Conservation (phyloP, 2,888 invertebrate species). For the Ichneumon xanthorius region DNA sequence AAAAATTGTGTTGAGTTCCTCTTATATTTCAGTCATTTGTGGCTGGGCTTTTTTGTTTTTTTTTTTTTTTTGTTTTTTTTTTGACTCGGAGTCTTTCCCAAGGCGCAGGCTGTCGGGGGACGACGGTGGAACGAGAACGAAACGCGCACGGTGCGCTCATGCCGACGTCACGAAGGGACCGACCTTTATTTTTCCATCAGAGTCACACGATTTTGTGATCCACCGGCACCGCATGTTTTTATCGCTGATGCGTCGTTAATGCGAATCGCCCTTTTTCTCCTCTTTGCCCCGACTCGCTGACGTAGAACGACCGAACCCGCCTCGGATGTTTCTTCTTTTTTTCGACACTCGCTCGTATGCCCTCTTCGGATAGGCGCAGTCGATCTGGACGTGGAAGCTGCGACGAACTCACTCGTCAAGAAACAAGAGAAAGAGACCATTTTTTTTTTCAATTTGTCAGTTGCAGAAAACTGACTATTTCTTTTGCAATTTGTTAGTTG, state of each 20-base stretch:
- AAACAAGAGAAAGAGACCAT: conserved; percentile 29
- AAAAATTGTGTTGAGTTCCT: not conserved
- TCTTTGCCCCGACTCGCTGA: conserved; percentile 51
- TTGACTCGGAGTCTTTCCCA: conserved; percentile 54
- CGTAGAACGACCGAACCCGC: conserved; percentile 55
- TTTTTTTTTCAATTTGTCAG: conserved; percentile 39
- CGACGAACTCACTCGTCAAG: conserved; percentile 21
- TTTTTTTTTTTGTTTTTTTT: conserved; percentile 28
- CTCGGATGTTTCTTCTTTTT: not conserved
- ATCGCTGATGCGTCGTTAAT: conserved; percentile 56
- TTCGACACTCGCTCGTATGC: not conserved
- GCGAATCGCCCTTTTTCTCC: conserved; percentile 45
- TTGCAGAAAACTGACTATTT: too few relatives aligned
- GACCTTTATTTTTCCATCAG: conserved; percentile 71
- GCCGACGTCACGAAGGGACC: conserved; percentile 69
- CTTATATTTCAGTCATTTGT: conserved; percentile 27
- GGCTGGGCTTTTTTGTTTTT: conserved; percentile 2
- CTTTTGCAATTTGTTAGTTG: too few relatives aligned
- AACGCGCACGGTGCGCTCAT: conserved; percentile 32
- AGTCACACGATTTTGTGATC: conserved; percentile 74
- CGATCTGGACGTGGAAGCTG: conserved; percentile 53
- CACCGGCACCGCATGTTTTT: conserved; percentile 49
- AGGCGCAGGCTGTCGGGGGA: conserved; percentile 3
- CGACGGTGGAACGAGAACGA: not conserved
- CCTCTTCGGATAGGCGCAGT: conserved; percentile 29